Evolutionary conservation across 2,113 vertebrate genomes (phyloP), one percentile per base, ranked within the genome.

Genomic region (Pygoscelis adeliae): DNA sequence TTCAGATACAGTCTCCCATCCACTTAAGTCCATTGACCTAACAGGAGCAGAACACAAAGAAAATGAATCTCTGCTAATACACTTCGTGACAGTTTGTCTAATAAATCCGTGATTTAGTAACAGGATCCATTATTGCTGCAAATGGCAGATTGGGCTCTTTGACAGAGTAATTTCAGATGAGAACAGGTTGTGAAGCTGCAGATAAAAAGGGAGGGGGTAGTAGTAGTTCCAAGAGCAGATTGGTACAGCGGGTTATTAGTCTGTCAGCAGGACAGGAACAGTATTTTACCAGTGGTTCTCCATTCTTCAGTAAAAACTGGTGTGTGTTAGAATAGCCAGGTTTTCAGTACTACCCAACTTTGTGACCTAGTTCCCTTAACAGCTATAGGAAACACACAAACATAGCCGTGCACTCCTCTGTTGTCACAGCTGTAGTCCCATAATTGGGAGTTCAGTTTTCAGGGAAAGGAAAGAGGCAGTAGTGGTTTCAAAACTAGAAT

Each of bases 101-200:
- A 81, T 76, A 76, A 89, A 88, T 76, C 87, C 0, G 0, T 89
- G 87, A 84, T 89, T 94, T 88, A 92, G 65, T 77, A 91, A 84
- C 49, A 81, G 49, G 67, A 90, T 95, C 82, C 32, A 30, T 86
- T 87, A 92, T 76, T 84, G 82, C 78, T 88, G 85, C 44, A 82
- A 76, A 85, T 52, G 83, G 77, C 69, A 97, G 55, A 91, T 29
- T 62, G 46, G 76, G 55, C 61, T 94, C 83, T 74, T 81, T 77
- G 79, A 71, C 66, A 91, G 61, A 44, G 46, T 61, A 95, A 96
- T 96, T 93, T 63, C 38, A 80, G 83, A 77, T 70, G 87, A 94
- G 90, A 93, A 67, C 38, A 91, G 36, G 70, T 81, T 84, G 72
- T 85, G 80, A 94, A 96, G 81, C 65, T 83, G 69, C n/a, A 86